These are phyloP conservation scores for Xiphophorus maculatus DNA, from an alignment of 2,113 vertebrate species.

Conservation along the genomic window DNA sequence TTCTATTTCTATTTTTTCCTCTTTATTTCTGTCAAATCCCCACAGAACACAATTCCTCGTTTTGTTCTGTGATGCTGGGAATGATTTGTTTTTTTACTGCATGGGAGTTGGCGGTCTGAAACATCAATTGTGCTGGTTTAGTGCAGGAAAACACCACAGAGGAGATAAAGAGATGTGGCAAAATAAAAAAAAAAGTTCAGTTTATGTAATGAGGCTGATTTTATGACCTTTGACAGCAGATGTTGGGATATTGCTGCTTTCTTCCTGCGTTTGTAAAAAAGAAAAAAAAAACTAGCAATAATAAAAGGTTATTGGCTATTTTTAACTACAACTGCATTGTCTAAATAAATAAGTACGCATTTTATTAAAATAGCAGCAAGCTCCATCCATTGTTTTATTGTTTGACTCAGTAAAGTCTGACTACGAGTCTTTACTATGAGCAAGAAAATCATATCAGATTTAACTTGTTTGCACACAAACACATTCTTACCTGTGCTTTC, in stretches of 20 bases:
- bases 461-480: background rate
- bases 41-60: too few relatives aligned
- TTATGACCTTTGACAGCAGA: background rate
- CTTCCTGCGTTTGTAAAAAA: conserved; percentile 51
- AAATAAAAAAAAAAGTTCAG: background rate
- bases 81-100: background rate
- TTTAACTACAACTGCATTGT: background rate
- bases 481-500: conserved; percentile 89
- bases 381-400: background rate
- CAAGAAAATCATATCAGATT: background rate
- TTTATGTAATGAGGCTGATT: background rate
- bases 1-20: background rate
- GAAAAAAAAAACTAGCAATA: conserved; percentile 8
- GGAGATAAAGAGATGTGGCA: background rate
- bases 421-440: background rate
- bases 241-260: background rate
- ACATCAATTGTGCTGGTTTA: background rate
- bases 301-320: conserved; percentile 17
- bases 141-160: background rate
- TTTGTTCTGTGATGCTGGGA: background rate
- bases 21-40: too few relatives aligned
- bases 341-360: background rate
- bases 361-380: background rate
- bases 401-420: conserved; percentile 1
- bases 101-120: background rate